These are phyloP conservation scores for Thalassaphorura encarpata DNA, from an alignment of 1,140 invertebrate species.

Conservation along the genomic window DNA sequence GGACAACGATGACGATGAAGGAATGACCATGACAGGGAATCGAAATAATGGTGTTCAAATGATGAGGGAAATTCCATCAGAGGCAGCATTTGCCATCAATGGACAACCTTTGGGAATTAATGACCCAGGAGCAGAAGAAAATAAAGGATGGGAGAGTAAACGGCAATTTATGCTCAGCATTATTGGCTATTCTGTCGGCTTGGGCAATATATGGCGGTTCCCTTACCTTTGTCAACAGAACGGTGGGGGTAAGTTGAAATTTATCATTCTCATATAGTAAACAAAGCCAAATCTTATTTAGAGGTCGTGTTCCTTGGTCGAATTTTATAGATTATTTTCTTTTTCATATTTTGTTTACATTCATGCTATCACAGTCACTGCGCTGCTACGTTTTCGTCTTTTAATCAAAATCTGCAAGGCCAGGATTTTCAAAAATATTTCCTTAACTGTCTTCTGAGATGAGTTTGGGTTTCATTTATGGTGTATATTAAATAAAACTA, in stretches of 20 bases:
- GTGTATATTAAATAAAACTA: too few species aligned
- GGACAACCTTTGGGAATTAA: constrained; percentile 60
- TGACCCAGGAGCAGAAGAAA: constrained; percentile 22
- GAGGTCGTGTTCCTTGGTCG: not conserved
- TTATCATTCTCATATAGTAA: not conserved
- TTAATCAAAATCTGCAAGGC: too few species aligned
- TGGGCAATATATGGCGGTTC: constrained; percentile 90
- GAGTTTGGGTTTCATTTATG: too few species aligned
- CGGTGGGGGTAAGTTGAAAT: constrained; percentile 67
- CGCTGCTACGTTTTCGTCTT: too few species aligned
- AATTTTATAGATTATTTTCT: not conserved
- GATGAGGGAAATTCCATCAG: constrained; percentile 31
- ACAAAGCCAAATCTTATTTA: too few species aligned
- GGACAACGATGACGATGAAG: constrained; percentile 26
- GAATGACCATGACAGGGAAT: not conserved
- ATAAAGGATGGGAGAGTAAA: constrained; percentile 42
- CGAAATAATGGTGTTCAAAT: constrained; percentile 33
- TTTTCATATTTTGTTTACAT: not conserved
- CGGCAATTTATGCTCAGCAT: constrained; percentile 84
- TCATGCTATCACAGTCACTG: too few species aligned
- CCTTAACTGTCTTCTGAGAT: too few species aligned
- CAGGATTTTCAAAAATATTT: too few species aligned
- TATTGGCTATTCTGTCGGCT: constrained; percentile 78
- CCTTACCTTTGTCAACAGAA: constrained; percentile 90
- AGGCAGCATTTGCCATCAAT: constrained; percentile 36